These are phyloP conservation scores for Lasioglossum marginatum DNA, from an alignment of 2,888 invertebrate genomes.

Conservation along the genomic window DNA sequence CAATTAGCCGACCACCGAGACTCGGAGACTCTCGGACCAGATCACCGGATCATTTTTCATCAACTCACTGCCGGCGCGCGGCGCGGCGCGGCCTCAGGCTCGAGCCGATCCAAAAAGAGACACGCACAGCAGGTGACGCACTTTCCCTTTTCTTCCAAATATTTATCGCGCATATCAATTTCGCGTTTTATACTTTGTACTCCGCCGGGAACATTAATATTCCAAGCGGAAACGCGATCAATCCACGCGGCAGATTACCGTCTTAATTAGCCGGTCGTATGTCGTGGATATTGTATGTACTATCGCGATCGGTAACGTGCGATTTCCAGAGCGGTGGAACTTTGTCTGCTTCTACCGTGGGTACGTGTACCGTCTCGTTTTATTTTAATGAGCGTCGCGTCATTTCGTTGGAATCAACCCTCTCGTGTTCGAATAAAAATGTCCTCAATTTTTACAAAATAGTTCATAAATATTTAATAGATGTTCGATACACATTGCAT, in stretches of 20 bases:
- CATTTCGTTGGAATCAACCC: background rate
- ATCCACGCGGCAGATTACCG: slow-evolving; percentile 1
- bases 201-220: background rate
- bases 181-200: background rate
- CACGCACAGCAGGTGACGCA: background rate
- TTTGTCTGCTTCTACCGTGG: background rate
- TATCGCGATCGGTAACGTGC: slow-evolving; percentile 25
- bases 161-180: slow-evolving; percentile 3
- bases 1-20: background rate
- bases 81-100: background rate
- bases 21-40: background rate
- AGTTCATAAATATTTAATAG: background rate
- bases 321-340: slow-evolving; percentile 16
- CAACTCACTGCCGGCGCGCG: background rate
- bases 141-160: slow-evolving; percentile 12
- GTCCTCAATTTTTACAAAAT: background rate
- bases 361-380: background rate
- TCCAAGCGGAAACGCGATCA: background rate
- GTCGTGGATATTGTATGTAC: background rate
- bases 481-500: background rate
- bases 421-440: background rate
- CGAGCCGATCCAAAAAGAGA: background rate
- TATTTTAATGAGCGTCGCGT: background rate
- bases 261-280: slow-evolving; percentile 24
- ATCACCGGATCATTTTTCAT: background rate